Conservation (phyloP, 1,140 invertebrate species). For the Cydia fagiglandana region DNA sequence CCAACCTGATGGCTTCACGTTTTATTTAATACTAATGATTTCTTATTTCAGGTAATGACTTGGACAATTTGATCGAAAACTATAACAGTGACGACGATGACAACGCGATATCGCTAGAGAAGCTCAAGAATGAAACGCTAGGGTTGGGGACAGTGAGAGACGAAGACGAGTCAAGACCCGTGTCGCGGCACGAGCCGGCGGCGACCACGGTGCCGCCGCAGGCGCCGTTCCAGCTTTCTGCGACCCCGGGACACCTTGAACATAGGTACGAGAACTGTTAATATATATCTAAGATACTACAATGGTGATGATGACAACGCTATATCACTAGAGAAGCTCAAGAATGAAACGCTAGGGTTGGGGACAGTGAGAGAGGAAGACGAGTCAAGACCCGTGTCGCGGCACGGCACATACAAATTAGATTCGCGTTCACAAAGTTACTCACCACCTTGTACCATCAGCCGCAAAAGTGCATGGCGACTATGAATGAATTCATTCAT, state of each 20-base stretch:
- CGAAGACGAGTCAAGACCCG: conserved; percentile 62
- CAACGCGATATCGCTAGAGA: conserved; percentile 88
- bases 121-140: conserved; percentile 86
- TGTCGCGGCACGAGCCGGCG: conserved; percentile 44
- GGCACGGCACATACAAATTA: neutral
- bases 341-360: no score
- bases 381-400: no score
- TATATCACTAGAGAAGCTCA: no score
- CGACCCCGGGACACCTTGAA: conserved; percentile 91
- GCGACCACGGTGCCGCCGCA: conserved; percentile 81
- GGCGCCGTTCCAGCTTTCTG: conserved; percentile 91
- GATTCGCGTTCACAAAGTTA: no score
- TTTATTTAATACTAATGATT: conserved; percentile 1
- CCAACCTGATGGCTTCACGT: no score
- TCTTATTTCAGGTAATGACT: conserved; percentile 50
- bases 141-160: conserved; percentile 69
- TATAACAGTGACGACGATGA: conserved; percentile 86
- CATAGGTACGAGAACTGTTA: conserved; percentile 80
- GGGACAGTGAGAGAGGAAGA: no score
- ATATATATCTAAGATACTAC: no score
- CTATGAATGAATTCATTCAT: no score
- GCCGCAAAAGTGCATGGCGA: no score
- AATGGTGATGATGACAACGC: no score
- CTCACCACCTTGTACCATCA: no score
- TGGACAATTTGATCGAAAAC: conserved; percentile 68